Base-by-base conservation (phyloP, 2,113 vertebrate genomes). In the Colaptes auratus region DNA sequence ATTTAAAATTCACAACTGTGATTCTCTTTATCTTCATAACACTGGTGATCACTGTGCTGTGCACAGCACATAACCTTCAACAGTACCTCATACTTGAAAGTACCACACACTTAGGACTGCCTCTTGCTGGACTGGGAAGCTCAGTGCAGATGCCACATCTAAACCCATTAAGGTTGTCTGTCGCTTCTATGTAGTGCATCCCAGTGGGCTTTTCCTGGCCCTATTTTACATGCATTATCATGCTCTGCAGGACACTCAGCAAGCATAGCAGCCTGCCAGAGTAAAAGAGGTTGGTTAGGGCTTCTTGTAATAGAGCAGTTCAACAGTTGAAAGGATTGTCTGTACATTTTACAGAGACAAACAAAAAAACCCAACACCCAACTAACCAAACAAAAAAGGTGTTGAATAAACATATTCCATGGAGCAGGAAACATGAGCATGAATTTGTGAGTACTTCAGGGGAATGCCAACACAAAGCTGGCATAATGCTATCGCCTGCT, bases 211-310 rank as follows among this genome's bases (percentile, higher is more conserved):
- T 63, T 53, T 80, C 69, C 79, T 71, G 79, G n/a, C 69, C 85
- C 42, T 17, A 50, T 64, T 78, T 83, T 65, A 91, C 67, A 85
- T 66, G 82, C 52, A 64, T 91, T 82, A 71, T 52, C 92, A 83
- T 74, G 95, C 76, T 91, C 78, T 89, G 82, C 3, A 13, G 78
- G 46, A 94, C 89, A 63, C 64, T 50, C 58, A 91, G 89, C 71
- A 53, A 89, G 78, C 67, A 46, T 5, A 90, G 91, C 77, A 78
- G 59, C 89, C 72, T 72, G 66, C 44, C 39, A 89, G 35, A 69
- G 71, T 48, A 55, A 85, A 91, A 92, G 30, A 55, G 76, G 48
- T 52, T 76, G 24, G 53, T 4, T 87, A 90, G 59, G 74, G n/a
- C 46, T 65, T 64, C 89, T 78, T 82, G 81, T 93, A 86, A 14